A percentile compares a stretch with the other conserved stretches of the same genome.
Conservation (phyloP, 1,140 invertebrate species). For the Danaus plexippus region DNA sequence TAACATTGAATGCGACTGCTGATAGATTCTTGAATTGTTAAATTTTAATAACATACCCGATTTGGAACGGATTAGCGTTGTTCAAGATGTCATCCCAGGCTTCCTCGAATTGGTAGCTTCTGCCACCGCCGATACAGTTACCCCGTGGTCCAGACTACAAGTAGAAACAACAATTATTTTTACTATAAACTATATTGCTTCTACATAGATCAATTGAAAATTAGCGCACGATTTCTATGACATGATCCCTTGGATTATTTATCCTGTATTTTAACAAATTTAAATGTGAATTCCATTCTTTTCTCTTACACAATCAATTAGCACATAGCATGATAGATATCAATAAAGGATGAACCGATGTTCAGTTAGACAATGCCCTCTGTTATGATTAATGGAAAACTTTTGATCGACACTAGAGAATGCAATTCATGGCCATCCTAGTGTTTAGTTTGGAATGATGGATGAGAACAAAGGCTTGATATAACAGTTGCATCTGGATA, state of each 20-base stretch:
- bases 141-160: constrained; percentile 35
- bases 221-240: too few relatives aligned
- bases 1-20: too few relatives aligned
- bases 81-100: constrained; percentile 43
- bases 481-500: too few relatives aligned
- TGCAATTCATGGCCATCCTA: constrained; percentile 3
- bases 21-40: too few relatives aligned
- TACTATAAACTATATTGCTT: too few relatives aligned
- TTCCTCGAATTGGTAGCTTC: constrained; percentile 49
- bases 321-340: constrained; percentile 15
- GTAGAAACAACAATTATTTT: neutral
- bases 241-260: too few relatives aligned
- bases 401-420: constrained; percentile 3
- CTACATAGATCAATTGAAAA: too few relatives aligned
- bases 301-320: too few relatives aligned
- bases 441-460: too few relatives aligned
- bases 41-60: constrained; percentile 25
- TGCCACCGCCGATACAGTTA: constrained; percentile 44
- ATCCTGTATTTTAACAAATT: too few relatives aligned
- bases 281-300: too few relatives aligned
- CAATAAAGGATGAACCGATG: constrained; percentile 15
- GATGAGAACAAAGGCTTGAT: too few relatives aligned
- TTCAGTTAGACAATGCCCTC: constrained; percentile 4
- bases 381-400: constrained; percentile 6
- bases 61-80: constrained; percentile 23